Conservation (phyloP, 2,113 vertebrate genomes). For the Mus musculus region DNA sequence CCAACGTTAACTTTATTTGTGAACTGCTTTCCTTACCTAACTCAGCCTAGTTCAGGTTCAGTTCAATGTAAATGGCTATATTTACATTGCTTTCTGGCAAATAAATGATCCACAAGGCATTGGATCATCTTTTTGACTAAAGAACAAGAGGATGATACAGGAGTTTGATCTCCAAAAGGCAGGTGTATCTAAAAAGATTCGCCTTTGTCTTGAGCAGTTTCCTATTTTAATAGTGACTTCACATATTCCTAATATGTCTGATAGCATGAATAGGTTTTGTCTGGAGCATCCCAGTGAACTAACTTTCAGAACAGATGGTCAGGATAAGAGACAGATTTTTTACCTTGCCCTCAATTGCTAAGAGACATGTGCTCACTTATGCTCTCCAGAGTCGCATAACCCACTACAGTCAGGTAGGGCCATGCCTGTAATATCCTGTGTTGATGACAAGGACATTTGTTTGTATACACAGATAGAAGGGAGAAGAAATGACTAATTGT, state of each 20-base stretch:
- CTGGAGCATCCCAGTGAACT: not conserved
- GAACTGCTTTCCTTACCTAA: not conserved
- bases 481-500: not conserved
- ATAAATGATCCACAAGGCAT: not conserved
- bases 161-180: not conserved
- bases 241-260: not conserved
- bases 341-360: not conserved
- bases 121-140: not conserved
- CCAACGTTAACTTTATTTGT: not conserved
- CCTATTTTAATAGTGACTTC: not conserved
- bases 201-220: not conserved
- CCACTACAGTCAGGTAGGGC: not conserved
- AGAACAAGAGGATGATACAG: not conserved
- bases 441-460: not conserved
- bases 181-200: not conserved
- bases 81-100: conserved; percentile 29
- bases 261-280: not conserved
- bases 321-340: not conserved
- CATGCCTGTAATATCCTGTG: not conserved
- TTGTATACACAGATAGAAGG: not conserved
- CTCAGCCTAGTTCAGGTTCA: not conserved
- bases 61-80: not conserved
- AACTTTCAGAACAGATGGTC: not conserved
- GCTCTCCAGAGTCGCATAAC: not conserved
- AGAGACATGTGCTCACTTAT: not conserved